phyloP scores from a whole-genome alignment of 2,797 vertebrate species.

The Clarias fuscus region DNA sequence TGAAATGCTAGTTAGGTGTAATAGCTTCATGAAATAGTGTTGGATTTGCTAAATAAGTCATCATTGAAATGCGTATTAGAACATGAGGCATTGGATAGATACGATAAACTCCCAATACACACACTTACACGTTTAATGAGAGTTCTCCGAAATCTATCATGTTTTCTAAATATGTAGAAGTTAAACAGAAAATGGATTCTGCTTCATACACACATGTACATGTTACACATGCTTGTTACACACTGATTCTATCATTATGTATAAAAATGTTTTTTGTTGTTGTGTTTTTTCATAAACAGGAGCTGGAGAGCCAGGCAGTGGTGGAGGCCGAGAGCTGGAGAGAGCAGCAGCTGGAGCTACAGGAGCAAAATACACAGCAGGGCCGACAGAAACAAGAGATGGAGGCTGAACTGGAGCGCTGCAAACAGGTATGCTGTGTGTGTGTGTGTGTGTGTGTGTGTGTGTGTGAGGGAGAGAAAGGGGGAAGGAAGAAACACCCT shows the following conservation, averaged over 20 bases:
- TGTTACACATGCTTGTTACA: not conserved
- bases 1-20: not conserved
- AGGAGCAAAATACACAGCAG: slow-evolving; percentile 82
- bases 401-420: slow-evolving; percentile 88
- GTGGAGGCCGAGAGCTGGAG: slow-evolving; percentile 85
- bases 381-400: slow-evolving; percentile 84
- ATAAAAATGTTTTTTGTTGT: not conserved
- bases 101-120: not conserved
- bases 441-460: not conserved
- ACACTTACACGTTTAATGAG: too few species aligned
- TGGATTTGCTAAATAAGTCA: not conserved
- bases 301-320: slow-evolving; percentile 88
- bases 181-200: not conserved
- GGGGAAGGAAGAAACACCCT: not conserved
- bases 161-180: not conserved
- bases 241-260: not conserved
- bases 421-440: slow-evolving; percentile 82
- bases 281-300: slow-evolving; percentile 67
- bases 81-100: not conserved
- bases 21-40: not conserved
- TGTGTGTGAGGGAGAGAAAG: not conserved
- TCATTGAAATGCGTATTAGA: not conserved
- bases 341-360: slow-evolving; percentile 86
- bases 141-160: not conserved
- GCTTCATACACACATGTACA: too few species aligned